Conservation (phyloP, 2,797 vertebrate genomes). For the Xenopus petersii region DNA sequence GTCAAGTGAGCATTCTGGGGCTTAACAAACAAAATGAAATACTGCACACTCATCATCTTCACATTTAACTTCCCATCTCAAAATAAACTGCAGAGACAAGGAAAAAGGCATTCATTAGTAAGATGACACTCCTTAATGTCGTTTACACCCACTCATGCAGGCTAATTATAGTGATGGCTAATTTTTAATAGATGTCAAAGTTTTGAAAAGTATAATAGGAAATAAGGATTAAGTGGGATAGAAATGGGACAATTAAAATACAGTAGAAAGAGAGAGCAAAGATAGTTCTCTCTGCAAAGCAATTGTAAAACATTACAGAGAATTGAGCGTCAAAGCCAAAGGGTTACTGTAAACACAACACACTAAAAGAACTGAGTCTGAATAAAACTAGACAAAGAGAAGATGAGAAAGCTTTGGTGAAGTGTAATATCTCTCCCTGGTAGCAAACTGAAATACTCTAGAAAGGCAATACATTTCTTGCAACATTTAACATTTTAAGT, state of each 20-base stretch:
- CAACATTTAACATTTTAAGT: too few relatives aligned
- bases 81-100: neutral
- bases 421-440: too few relatives aligned
- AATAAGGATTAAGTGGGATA: neutral
- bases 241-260: neutral
- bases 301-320: neutral
- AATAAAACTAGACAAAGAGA: too few relatives aligned
- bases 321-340: neutral
- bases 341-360: neutral
- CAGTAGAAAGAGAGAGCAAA: neutral
- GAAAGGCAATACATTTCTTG: too few relatives aligned
- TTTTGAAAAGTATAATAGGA: neutral
- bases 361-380: too few relatives aligned
- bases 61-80: neutral
- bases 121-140: neutral
- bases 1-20: too few relatives aligned
- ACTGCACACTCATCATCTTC: neutral
- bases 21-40: too few relatives aligned
- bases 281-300: neutral
- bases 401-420: too few relatives aligned
- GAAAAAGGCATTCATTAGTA: neutral
- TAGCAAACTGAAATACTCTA: too few relatives aligned
- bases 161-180: neutral
- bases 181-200: neutral
- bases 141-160: neutral